These are phyloP conservation scores for Ptilonorhynchus violaceus DNA, from an alignment of 2,113 vertebrate genomes.

Conservation along the genomic window DNA sequence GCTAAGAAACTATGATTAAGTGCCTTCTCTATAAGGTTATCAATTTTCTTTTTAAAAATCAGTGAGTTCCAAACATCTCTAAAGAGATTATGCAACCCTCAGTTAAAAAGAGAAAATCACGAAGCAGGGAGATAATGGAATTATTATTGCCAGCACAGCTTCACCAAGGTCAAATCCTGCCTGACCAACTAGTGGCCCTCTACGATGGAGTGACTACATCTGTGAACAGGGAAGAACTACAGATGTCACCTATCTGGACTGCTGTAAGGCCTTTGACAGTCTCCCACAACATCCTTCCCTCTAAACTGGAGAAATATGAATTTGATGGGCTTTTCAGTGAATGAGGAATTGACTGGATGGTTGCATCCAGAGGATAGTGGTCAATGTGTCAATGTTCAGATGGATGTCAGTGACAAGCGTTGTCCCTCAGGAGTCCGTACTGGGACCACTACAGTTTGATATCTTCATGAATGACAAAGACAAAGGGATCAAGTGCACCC, in stretches of 20 bases:
- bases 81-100: background rate
- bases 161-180: background rate
- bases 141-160: background rate
- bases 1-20: background rate
- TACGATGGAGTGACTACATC: background rate
- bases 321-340: background rate
- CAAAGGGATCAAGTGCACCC: fast-evolving
- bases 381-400: background rate
- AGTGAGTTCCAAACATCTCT: background rate
- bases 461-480: background rate
- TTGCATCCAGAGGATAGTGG: background rate
- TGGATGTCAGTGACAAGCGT: background rate
- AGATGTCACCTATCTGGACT: background rate
- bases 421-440: background rate
- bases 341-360: background rate
- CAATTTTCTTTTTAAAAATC: background rate
- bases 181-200: background rate
- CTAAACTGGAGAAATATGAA: background rate
- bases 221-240: background rate
- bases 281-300: background rate
- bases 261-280: background rate
- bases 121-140: background rate
- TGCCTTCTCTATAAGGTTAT: background rate
- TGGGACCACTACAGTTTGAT: background rate
- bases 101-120: background rate